Conservation (phyloP, 2,797 vertebrate species). For the Thamnophis elegans region DNA sequence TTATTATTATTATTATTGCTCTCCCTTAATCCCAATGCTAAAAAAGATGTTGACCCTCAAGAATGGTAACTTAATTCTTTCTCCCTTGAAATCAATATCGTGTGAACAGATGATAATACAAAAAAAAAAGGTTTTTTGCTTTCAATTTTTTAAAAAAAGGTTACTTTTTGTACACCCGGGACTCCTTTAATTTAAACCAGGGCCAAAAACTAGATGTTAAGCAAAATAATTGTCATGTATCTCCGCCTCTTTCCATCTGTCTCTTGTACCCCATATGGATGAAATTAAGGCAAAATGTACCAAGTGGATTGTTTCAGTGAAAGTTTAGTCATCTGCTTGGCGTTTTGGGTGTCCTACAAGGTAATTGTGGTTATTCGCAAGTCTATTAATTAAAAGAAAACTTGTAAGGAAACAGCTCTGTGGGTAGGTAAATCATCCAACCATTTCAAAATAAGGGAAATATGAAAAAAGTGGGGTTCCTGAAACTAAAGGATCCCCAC, state of each 20-base stretch:
- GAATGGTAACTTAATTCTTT: neutral
- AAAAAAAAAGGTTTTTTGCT: constrained; percentile 56
- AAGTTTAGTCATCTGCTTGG: constrained; percentile 72
- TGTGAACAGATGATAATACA: constrained; percentile 71
- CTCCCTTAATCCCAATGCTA: neutral
- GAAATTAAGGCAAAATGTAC: constrained; percentile 71
- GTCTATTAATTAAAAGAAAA: constrained; percentile 77
- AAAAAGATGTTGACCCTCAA: neutral
- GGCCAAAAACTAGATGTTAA: constrained; percentile 57
- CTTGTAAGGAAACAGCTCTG: constrained; percentile 62
- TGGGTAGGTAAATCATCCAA: constrained; percentile 60
- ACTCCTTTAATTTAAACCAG: constrained; percentile 74
- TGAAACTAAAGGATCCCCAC: constrained; percentile 1
- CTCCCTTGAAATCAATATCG: constrained; percentile 18
- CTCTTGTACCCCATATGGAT: constrained; percentile 62
- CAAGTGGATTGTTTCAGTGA: constrained; percentile 66
- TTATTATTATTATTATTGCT: too few species aligned
- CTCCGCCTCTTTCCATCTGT: constrained; percentile 47
- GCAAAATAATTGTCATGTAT: constrained; percentile 54
- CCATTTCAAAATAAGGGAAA: constrained; percentile 66
- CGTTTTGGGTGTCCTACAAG: constrained; percentile 69
- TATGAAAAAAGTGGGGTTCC: constrained; percentile 33
- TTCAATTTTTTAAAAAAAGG: constrained; percentile 68
- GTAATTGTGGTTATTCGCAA: constrained; percentile 74
- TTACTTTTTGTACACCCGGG: constrained; percentile 64